Evolutionary conservation across 2,888 invertebrate genomes (phyloP).

Genomic region (Chaetogeoica ovagalla): DNA sequence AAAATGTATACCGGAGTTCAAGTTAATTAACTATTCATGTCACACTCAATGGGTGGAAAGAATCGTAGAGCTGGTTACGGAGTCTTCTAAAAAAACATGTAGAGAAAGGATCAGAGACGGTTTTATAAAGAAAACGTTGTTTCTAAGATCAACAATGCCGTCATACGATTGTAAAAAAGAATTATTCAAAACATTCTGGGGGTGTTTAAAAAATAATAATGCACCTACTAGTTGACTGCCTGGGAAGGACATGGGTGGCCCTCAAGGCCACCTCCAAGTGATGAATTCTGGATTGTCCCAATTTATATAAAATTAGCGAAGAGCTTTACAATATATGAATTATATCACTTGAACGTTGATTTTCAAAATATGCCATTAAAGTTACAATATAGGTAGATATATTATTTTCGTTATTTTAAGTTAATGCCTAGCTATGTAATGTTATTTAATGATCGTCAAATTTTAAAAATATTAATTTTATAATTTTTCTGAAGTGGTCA

Average conservation of each 20-base stretch:
- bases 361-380: too few relatives aligned
- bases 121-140: not conserved
- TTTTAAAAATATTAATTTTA: not conserved
- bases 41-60: not conserved
- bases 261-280: too few relatives aligned
- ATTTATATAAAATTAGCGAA: too few relatives aligned
- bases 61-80: slow-evolving; percentile 5
- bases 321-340: too few relatives aligned
- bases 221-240: too few relatives aligned
- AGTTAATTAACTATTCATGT: not conserved
- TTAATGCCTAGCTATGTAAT: not conserved
- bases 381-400: too few relatives aligned
- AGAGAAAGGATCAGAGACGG: not conserved
- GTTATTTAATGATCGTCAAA: slow-evolving; percentile 2
- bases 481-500: not conserved
- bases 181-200: not conserved
- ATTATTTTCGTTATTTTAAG: too few relatives aligned
- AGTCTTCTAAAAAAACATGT: not conserved
- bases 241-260: too few relatives aligned
- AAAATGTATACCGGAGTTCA: not conserved
- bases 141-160: not conserved
- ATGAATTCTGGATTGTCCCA: too few relatives aligned
- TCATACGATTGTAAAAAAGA: not conserved
- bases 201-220: slow-evolving; percentile 3
- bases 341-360: too few relatives aligned